Conservation (phyloP, 2,113 vertebrate genomes). For the Sinocyclocheilus anshuiensis region DNA sequence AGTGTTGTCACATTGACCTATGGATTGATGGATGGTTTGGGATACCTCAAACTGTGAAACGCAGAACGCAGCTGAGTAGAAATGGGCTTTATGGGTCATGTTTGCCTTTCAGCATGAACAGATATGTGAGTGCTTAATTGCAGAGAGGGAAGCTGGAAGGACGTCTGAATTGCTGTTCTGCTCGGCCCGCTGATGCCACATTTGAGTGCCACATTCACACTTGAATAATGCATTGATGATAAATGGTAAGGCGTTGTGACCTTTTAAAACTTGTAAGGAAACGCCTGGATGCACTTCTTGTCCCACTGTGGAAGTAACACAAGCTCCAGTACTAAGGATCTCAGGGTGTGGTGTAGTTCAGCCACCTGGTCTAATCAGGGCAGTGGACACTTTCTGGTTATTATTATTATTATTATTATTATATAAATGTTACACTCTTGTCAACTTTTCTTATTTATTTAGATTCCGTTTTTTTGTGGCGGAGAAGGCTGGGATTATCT, state of each 20-base stretch:
- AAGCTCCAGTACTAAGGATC: neutral
- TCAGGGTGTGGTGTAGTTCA: neutral
- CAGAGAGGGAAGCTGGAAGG: slow-evolving; percentile 28
- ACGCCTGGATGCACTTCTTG: slow-evolving; percentile 11
- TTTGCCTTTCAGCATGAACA: neutral
- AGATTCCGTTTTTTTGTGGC: slow-evolving; percentile 3
- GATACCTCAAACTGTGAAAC: slow-evolving; percentile 44
- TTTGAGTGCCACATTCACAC: slow-evolving; percentile 56
- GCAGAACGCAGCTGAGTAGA: slow-evolving; percentile 38
- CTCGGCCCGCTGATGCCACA: slow-evolving; percentile 15
- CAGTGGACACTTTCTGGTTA: slow-evolving; percentile 38
- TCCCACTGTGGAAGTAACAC: slow-evolving; percentile 11
- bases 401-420: neutral
- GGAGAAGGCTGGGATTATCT: slow-evolving; percentile 67
- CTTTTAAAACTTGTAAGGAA: slow-evolving; percentile 32
- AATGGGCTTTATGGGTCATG: slow-evolving; percentile 1
- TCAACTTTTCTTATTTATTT: slow-evolving; percentile 38
- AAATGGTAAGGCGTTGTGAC: slow-evolving; percentile 42
- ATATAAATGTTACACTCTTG: neutral
- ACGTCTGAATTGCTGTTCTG: slow-evolving; percentile 15
- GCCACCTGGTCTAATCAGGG: slow-evolving; percentile 31
- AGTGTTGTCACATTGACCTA: slow-evolving; percentile 63
- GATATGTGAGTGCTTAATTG: slow-evolving; percentile 47
- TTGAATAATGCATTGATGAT: slow-evolving; percentile 56
- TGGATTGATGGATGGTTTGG: slow-evolving; percentile 62